phyloP scores from a whole-genome alignment of 2,888 invertebrate genomes.

The Phengaris alcon region DNA sequence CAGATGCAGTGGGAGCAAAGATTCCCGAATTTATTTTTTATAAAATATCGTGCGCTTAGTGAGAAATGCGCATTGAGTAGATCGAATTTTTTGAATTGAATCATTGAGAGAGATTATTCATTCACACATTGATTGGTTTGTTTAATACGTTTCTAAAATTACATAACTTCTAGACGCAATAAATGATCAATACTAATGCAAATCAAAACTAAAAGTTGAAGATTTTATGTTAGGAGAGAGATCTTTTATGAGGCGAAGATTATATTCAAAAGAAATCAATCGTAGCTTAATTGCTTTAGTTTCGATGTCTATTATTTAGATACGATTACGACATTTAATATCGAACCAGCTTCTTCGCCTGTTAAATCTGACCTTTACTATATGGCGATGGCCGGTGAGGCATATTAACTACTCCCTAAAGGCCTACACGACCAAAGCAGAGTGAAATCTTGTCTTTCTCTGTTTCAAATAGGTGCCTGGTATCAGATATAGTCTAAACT shows the following conservation, averaged over 20 bases:
- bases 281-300: not conserved
- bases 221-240: not conserved
- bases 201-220: not conserved
- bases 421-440: not conserved
- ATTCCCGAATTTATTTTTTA: not conserved
- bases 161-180: not conserved
- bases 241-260: not conserved
- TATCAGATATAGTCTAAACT: too few relatives aligned
- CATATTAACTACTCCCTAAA: not conserved
- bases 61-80: not conserved
- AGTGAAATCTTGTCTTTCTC: not conserved
- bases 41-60: not conserved
- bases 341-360: not conserved
- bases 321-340: not conserved
- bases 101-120: too few relatives aligned
- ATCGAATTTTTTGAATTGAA: too few relatives aligned
- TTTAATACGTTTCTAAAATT: not conserved
- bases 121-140: not conserved
- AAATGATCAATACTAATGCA: not conserved
- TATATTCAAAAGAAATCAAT: slow-evolving; percentile 12
- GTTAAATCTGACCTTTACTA: not conserved
- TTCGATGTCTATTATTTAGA: slow-evolving; percentile 6
- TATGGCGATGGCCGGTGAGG: not conserved
- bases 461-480: too few relatives aligned
- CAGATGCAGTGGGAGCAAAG: not conserved